These are phyloP conservation scores for Acinonyx jubatus DNA, from an alignment of 2,113 vertebrate species.

Conservation along the genomic window DNA sequence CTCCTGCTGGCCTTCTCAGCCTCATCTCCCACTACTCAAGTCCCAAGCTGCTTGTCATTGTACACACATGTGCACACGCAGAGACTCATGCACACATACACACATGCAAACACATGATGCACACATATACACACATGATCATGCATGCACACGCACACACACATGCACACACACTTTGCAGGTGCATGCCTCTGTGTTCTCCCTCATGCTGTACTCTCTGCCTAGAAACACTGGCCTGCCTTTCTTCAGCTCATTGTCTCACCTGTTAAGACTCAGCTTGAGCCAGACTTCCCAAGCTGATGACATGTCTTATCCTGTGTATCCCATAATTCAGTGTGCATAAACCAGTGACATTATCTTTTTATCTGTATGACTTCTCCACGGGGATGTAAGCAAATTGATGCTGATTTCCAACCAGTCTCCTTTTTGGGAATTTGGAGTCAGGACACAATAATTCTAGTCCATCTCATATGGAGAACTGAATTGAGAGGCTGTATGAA, in stretches of 20 bases:
- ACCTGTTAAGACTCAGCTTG: not conserved
- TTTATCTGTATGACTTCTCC: not conserved
- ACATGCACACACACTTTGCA: fast-evolving
- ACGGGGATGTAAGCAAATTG: not conserved
- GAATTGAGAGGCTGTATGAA: not conserved
- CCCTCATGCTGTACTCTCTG: not conserved
- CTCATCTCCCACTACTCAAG: not conserved
- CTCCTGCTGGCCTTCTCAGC: not conserved
- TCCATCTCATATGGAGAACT: not conserved
- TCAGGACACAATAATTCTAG: not conserved
- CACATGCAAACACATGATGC: not conserved
- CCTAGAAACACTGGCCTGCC: not conserved
- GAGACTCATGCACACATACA: fast-evolving
- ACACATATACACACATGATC: not conserved
- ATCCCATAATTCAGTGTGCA: not conserved
- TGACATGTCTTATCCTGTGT: too few species aligned
- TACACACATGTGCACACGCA: not conserved
- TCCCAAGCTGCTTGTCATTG: not conserved
- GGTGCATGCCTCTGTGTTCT: not conserved
- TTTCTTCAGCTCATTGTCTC: not conserved
- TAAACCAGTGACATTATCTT: not conserved
- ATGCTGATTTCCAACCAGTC: not conserved
- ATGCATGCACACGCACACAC: too few species aligned
- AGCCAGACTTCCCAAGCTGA: not conserved
- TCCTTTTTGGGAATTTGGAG: not conserved